phyloP scores from a whole-genome alignment of 2,113 vertebrate species.

The Sinocyclocheilus grahami region DNA sequence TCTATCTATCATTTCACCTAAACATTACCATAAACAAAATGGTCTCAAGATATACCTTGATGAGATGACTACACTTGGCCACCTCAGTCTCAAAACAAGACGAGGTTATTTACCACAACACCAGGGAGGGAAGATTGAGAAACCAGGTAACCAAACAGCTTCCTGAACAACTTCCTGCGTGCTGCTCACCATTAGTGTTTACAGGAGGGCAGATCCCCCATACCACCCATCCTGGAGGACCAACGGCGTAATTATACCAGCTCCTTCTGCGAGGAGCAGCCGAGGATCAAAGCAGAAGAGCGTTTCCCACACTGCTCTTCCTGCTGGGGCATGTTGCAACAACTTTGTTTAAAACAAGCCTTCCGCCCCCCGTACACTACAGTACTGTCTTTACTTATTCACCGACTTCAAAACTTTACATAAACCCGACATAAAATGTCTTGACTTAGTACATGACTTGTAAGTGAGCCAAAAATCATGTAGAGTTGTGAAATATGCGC shows the following conservation, averaged over 20 bases:
- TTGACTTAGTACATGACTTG: not conserved
- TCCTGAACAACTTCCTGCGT: constrained; percentile 18
- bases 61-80: not conserved
- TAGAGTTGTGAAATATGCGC: not conserved
- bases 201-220: constrained; percentile 18
- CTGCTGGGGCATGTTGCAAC: constrained; percentile 33
- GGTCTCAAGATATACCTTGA: not conserved
- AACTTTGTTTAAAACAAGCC: constrained; percentile 38
- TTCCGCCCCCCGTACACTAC: not conserved
- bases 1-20: not conserved
- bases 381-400: not conserved
- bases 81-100: not conserved
- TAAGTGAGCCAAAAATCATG: not conserved
- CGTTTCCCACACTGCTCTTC: constrained; percentile 38
- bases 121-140: not conserved
- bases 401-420: not conserved
- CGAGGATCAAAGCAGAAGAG: constrained; percentile 33
- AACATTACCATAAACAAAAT: not conserved
- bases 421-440: not conserved
- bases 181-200: constrained; percentile 16
- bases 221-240: constrained; percentile 31
- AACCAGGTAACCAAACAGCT: constrained; percentile 15
- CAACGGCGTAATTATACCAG: constrained; percentile 15
- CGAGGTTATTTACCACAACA: constrained; percentile 25
- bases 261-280: constrained; percentile 15